phyloP scores from a whole-genome alignment of 2,113 vertebrate species.

The Cinclus cinclus region DNA sequence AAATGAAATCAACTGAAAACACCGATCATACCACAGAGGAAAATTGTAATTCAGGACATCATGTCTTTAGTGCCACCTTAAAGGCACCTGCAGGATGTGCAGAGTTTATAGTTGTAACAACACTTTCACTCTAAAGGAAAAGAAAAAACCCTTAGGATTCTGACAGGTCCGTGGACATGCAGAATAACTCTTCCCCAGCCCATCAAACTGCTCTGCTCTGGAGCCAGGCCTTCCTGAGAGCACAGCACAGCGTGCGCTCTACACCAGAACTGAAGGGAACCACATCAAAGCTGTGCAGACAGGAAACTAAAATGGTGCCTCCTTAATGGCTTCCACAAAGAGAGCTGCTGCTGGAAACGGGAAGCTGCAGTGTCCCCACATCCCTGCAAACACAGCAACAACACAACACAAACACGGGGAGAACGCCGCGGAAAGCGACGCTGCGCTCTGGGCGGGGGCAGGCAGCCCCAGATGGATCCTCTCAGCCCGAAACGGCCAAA shows the following conservation, averaged over 20 bases:
- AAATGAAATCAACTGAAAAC: neutral
- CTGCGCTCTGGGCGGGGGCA: neutral
- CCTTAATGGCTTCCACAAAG: neutral
- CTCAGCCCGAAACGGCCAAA: neutral
- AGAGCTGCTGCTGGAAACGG: neutral
- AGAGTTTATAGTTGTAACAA: neutral
- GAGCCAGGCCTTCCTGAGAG: neutral
- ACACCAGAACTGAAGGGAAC: neutral
- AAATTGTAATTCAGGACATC: neutral
- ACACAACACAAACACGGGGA: neutral
- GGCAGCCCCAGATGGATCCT: slow-evolving; percentile 24
- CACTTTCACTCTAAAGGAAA: neutral
- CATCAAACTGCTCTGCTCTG: neutral
- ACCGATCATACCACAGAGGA: neutral
- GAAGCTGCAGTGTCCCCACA: neutral
- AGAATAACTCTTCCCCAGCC: neutral
- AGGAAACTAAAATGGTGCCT: neutral
- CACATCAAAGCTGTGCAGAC: slow-evolving; percentile 14
- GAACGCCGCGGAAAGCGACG: neutral
- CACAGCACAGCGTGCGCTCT: neutral
- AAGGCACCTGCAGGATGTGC: neutral
- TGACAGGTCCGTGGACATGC: neutral
- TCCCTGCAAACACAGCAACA: neutral
- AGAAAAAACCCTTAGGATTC: neutral
- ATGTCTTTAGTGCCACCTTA: neutral